Percentiles rank a stretch among this genome's conserved stretches.
Evolutionary conservation across 2,888 invertebrate species (phyloP).

Genomic region (Anticlea derivata): DNA sequence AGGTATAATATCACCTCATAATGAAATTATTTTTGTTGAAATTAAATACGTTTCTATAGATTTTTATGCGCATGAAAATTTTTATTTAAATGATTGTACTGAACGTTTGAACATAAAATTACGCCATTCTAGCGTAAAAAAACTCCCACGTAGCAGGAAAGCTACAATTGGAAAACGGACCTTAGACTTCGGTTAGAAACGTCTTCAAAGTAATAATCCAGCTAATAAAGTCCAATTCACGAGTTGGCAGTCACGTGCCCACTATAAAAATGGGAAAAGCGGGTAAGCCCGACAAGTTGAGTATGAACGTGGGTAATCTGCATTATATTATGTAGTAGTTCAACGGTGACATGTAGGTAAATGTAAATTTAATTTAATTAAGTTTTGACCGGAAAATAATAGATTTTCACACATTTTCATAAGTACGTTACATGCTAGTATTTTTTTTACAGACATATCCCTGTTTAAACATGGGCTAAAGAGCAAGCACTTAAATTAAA

Average conservation of each 20-base stretch:
- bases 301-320: constrained; percentile 26
- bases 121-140: background rate
- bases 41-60: too few relatives aligned
- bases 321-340: constrained; percentile 26
- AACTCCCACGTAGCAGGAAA: background rate
- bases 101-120: too few relatives aligned
- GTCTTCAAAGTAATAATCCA: constrained; percentile 37
- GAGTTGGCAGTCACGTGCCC: constrained; percentile 32
- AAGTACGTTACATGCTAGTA: too few relatives aligned
- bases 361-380: constrained; percentile 4
- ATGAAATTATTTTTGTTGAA: too few relatives aligned
- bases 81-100: too few relatives aligned
- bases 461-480: constrained; percentile 25
- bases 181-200: constrained; percentile 25
- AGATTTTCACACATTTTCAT: too few relatives aligned
- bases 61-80: too few relatives aligned
- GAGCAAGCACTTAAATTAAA: constrained; percentile 63
- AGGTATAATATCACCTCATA: too few relatives aligned
- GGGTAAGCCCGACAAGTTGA: constrained; percentile 27
- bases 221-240: constrained; percentile 34
- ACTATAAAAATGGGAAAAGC: constrained; percentile 34
- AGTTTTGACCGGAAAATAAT: too few relatives aligned
- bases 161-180: constrained; percentile 6
- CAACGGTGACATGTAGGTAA: background rate
- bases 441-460: too few relatives aligned